Evolutionary conservation across 2,888 invertebrate genomes (phyloP), one percentile per base, ranked within the genome.

Genomic region (Chaetoderma sp.): DNA sequence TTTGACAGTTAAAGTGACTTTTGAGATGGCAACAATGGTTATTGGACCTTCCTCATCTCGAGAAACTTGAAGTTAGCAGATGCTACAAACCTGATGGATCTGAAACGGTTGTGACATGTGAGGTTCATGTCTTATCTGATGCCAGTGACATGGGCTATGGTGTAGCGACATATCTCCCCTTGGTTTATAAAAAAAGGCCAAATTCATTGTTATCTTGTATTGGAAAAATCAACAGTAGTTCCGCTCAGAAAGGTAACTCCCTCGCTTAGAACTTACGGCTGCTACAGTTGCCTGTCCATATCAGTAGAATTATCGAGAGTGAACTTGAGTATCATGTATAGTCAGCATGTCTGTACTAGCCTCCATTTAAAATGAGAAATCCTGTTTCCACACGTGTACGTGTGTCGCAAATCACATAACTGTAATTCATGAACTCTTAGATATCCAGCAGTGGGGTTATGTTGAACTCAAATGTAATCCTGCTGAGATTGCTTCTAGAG

Each of bases 81-180:
- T 71, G 73, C 59, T 55, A 65, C 16, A 69, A 65, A 42, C 72
- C 73, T 2, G 27, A n/a, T 0, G 23, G 50, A 44, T 70, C 68
- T 52, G 65, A 66, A 23, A 27, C 30, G 21, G n/a, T 63, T 36
- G 28, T 18, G 13, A 23, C 27, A 23, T 18, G 30, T 39, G 50
- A 63, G 49, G 25, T 73, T 10, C 74, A 70, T 39, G 57, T 61
- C 39, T 70, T 72, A 23, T 45, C 63, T 0, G 70, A 74, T 32
- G 71, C 70, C 4, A 72, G 71, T 47, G 56, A 67, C 55, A 47
- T 0, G 0, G 70, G 70, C 23, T 70, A 70, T 60, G 67, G 70
- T 6, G 45, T 21, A 18, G 63, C 60, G 1, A 57, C 65, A 0
- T 74, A 71, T 36, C 23, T 74, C 16, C 63, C 67, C 4, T 23